Evolutionary conservation across 92 coral and sea anemone genomes (phyloP), one percentile per base, ranked within the genome.

Genomic region (Palythoa heliodiscus): DNA sequence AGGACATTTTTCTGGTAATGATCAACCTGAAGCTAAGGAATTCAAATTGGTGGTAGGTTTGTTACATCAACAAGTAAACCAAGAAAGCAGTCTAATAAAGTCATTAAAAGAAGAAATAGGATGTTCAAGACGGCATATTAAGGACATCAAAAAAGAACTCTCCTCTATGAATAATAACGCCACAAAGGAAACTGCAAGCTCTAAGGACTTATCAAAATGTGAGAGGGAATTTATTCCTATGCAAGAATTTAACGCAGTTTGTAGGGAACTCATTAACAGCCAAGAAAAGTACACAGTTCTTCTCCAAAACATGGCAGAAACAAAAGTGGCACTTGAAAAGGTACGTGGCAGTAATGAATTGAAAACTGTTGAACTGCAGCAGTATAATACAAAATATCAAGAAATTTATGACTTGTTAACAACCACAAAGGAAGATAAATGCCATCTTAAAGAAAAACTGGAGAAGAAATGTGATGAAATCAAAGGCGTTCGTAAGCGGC

Each of bases 361-460:
- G 60, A 91, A 92, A 88, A 86, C 88, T 73, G 82, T 88, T 12
- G 88, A 87, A 58, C 86, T 94, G 5, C 93, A 92, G 81, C 79
- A 94, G 54, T 92, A 77, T 60, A 92, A 94, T 70, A 91, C 86
- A 77, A 89, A 88, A 61, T 88, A 90, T 76, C 89, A 82, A 48
- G 95, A 94, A 66, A 70, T 89, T 13, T 89, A 90, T n/a, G 95
- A 92, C 60, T 78, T 63, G 54, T 68, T 90, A 90, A 48, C 72
- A n/a, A 89, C 95, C 23, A 75, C 93, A 16, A 24, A 50, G 40
- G 95, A 94, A 83, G 98, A 94, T 14, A 94, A 94, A 70, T 68
- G 87, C 16, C 92, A 92, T 25, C 86, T 94, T 22, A 89, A 79
- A 22, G 90, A 92, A 20, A 82, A 85, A 43, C 67, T 94, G 39